Base-by-base conservation (phyloP, 2,113 vertebrate genomes). In the Tautogolabrus adspersus region DNA sequence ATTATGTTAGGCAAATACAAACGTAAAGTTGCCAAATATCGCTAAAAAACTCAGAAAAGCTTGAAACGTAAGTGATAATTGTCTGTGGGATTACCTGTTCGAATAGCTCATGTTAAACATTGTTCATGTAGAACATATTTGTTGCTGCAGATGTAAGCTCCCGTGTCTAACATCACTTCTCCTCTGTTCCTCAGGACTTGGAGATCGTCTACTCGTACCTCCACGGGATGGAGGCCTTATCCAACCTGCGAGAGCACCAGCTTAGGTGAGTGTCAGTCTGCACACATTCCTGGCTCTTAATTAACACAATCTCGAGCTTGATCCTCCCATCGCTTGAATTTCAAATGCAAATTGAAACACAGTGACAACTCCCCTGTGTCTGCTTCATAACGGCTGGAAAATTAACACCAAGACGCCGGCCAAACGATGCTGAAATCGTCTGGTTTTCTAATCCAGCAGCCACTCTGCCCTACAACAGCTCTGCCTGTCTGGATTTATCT, bases 141-240 rank as follows among this genome's bases (percentile, higher is more conserved):
- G 40, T 13, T 61, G 46, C 26, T 3, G 37, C 18, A 8, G 3
- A 56, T 60, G 22, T 22, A 0, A 22, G 1, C 21, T 5, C 3
- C 16, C 40, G 13, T 19, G 1, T 77, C 71, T 82, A 51, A 68
- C 60, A 9, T 19, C 18, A 6, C 12, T 2, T 63, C 0, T n/a
- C 2, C 15, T 84, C 59, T 63, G 19, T 52, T 66, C 72, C 47
- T 59, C 91, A 99, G 98, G 97, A 99, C 88, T 92, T 99, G 94
- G 98, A 99, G 93, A 98, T 99, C 11, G 97, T 99, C 11, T 99
- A 99, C 90, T 99, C 98, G 0, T 99, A 99, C 86, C 94, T 99
- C 65, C 98, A 99, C 49, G 98, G 98, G 21, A 99, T 99, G 98
- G 98, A 99, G 93, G 98, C 98, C 22, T 91, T 99, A 81, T 99